Evolutionary conservation across 2,113 vertebrate species (phyloP).

Genomic region (Ibidorhyncha struthersii): DNA sequence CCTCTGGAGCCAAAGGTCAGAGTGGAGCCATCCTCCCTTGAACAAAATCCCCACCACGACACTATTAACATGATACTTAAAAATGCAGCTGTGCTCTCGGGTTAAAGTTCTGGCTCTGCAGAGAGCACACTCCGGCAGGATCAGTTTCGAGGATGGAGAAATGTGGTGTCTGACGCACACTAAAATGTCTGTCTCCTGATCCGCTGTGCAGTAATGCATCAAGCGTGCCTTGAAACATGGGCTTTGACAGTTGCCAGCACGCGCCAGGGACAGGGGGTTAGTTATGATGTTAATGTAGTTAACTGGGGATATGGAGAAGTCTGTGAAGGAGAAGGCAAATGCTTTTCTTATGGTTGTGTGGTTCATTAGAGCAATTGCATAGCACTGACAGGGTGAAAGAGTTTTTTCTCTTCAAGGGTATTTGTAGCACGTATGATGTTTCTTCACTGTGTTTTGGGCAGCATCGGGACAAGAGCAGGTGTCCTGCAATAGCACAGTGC

Average conservation of each 20-base stretch:
- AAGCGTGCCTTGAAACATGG: not conserved
- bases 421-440: not conserved
- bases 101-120: conserved; percentile 48
- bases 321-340: conserved; percentile 14
- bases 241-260: conserved; percentile 8
- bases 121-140: conserved; percentile 47
- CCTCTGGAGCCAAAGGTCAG: conserved; percentile 36
- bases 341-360: not conserved
- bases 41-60: conserved; percentile 39
- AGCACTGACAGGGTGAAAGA: not conserved
- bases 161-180: conserved; percentile 46
- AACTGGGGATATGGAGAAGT: not conserved
- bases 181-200: conserved; percentile 43
- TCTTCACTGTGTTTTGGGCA: not conserved
- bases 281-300: not conserved
- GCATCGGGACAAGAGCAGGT: not conserved
- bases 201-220: not conserved
- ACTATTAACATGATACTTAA: conserved; percentile 56
- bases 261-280: not conserved
- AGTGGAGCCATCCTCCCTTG: not conserved
- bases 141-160: conserved; percentile 64
- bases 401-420: not conserved
- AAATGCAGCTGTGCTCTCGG: conserved; percentile 51
- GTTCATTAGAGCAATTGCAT: not conserved
- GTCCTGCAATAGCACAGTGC: not conserved